A percentile compares a stretch with the other conserved stretches of the same genome.
Conservation (phyloP, 2,888 invertebrate genomes). For the Folsomia manolachei region DNA sequence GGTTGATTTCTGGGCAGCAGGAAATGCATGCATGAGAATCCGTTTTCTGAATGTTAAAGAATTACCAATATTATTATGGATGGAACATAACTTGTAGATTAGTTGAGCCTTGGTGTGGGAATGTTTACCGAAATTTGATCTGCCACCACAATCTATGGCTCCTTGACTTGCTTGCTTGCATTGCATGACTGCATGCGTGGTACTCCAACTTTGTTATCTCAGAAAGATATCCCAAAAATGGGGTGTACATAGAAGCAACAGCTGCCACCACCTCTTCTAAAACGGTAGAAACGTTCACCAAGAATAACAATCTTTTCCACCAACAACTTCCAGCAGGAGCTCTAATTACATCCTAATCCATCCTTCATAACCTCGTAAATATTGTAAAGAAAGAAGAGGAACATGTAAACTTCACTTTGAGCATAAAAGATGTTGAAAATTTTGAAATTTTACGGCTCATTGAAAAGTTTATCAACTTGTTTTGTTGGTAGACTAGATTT, state of each 20-base stretch:
- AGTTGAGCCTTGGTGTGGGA: too few relatives aligned
- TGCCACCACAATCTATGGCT: not conserved
- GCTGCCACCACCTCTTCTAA: not conserved
- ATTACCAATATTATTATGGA: too few relatives aligned
- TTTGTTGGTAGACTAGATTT: too few relatives aligned
- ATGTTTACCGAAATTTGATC: slow-evolving; percentile 3
- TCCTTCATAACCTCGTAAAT: not conserved
- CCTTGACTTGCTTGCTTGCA: not conserved
- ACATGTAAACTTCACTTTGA: not conserved
- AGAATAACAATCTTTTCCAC: not conserved
- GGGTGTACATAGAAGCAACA: not conserved
- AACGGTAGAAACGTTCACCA: not conserved
- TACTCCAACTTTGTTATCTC: not conserved
- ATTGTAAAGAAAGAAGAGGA: too few relatives aligned
- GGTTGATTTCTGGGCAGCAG: too few relatives aligned
- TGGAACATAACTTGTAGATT: too few relatives aligned
- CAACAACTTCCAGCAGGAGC: not conserved
- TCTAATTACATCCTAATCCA: not conserved
- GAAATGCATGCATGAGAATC: too few relatives aligned
- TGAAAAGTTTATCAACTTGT: too few relatives aligned
- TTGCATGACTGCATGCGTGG: not conserved
- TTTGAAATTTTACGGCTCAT: not conserved
- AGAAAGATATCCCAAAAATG: not conserved
- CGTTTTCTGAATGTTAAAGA: too few relatives aligned
- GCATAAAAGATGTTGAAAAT: not conserved